Evolutionary conservation across 2,888 invertebrate genomes (phyloP).

Genomic region (Tinea trinotella): DNA sequence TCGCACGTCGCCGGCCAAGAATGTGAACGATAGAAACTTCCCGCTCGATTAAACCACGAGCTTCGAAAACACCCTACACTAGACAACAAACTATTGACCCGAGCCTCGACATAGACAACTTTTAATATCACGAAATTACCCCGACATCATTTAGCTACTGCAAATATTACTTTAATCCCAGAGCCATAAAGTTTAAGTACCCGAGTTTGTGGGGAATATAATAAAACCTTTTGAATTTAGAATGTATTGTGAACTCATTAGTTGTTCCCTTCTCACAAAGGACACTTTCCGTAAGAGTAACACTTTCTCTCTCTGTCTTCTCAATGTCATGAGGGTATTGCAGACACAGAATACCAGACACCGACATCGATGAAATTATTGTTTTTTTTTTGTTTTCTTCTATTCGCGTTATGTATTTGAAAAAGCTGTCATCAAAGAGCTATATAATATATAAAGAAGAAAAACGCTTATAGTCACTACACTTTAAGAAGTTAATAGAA

Average conservation of each 20-base stretch:
- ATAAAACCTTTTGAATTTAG: constrained; percentile 67
- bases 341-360: constrained; percentile 37
- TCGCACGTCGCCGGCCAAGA: constrained; percentile 52
- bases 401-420: neutral
- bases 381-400: neutral
- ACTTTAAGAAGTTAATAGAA: constrained; percentile 7
- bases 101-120: constrained; percentile 56
- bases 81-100: constrained; percentile 61
- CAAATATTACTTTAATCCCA: constrained; percentile 72
- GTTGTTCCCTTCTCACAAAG: constrained; percentile 64
- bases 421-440: neutral
- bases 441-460: neutral
- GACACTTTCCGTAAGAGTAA: constrained; percentile 36
- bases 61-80: constrained; percentile 49
- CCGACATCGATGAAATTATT: constrained; percentile 66
- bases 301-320: constrained; percentile 47
- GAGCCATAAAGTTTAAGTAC: constrained; percentile 70
- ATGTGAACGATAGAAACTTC: constrained; percentile 55
- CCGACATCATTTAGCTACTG: constrained; percentile 66
- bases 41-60: constrained; percentile 45
- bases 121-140: constrained; percentile 69
- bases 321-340: constrained; percentile 58
- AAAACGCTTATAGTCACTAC: neutral
- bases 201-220: constrained; percentile 69
- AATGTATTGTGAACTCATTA: constrained; percentile 46